These are phyloP conservation scores for Alectura lathami DNA, from an alignment of 2,113 vertebrate genomes.

Conservation along the genomic window DNA sequence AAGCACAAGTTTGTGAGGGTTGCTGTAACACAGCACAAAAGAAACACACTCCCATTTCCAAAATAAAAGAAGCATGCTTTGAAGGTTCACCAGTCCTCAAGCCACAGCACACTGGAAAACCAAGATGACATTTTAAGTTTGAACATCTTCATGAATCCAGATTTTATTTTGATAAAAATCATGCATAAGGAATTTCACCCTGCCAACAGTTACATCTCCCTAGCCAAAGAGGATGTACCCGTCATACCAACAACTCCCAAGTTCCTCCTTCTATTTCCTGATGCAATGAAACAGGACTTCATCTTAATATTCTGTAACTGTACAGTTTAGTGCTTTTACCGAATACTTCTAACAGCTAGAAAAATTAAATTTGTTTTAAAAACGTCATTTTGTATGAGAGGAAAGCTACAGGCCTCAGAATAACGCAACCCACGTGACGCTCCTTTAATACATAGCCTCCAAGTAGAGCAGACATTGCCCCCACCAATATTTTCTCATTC, in stretches of 20 bases:
- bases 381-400: not conserved
- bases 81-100: not conserved
- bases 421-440: not conserved
- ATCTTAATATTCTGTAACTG: not conserved
- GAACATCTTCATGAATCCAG: not conserved
- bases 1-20: not conserved
- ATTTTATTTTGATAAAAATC: not conserved
- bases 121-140: not conserved
- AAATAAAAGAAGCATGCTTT: not conserved
- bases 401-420: not conserved
- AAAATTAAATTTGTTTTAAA: not conserved
- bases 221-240: not conserved
- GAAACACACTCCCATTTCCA: not conserved
- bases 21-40: not conserved
- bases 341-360: not conserved
- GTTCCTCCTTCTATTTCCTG: not conserved
- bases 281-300: not conserved
- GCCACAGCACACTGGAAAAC: not conserved
- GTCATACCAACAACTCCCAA: not conserved
- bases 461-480: not conserved
- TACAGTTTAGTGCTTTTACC: not conserved
- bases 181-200: accelerated
- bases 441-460: not conserved
- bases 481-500: not conserved
- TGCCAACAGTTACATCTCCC: not conserved